A percentile compares a stretch with the other conserved stretches of the same genome.
These are phyloP conservation scores for Cherax destructor DNA, from an alignment of 1,140 invertebrate genomes.

Conservation along the genomic window DNA sequence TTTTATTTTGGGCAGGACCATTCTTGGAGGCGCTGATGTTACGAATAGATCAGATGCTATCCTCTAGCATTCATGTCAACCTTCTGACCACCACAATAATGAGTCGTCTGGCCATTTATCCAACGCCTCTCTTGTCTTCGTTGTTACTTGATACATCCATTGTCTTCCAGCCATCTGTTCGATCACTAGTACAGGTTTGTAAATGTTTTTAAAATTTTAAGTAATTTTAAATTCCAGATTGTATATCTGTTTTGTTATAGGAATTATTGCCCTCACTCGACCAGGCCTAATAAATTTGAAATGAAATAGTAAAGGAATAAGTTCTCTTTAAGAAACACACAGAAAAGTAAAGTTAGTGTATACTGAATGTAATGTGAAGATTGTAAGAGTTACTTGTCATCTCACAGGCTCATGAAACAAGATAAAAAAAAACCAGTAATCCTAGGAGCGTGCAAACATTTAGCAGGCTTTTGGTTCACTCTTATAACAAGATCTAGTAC, in stretches of 20 bases:
- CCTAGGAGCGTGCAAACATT: too few species aligned
- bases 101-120: conserved; percentile 89
- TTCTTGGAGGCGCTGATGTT: conserved; percentile 88
- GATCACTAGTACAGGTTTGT: conserved; percentile 90
- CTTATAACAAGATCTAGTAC: too few species aligned
- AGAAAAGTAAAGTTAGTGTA: too few species aligned
- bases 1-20: conserved; percentile 79
- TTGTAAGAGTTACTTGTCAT: too few species aligned
- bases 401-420: too few species aligned
- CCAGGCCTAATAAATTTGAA: too few species aligned
- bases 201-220: neutral
- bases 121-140: conserved; percentile 90
- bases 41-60: conserved; percentile 89
- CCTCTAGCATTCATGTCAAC: conserved; percentile 91
- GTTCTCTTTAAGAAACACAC: too few species aligned
- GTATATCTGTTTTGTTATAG: neutral
- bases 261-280: too few species aligned
- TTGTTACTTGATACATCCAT: conserved; percentile 91
- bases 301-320: too few species aligned
- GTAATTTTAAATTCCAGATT: neutral
- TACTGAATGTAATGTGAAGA: too few species aligned
- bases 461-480: too few species aligned
- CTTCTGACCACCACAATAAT: conserved; percentile 92
- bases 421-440: too few species aligned
- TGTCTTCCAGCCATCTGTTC: conserved; percentile 91